Evolutionary conservation across 2,797 vertebrate species (phyloP).

Genomic region (Chelidonichthys spinosus): DNA sequence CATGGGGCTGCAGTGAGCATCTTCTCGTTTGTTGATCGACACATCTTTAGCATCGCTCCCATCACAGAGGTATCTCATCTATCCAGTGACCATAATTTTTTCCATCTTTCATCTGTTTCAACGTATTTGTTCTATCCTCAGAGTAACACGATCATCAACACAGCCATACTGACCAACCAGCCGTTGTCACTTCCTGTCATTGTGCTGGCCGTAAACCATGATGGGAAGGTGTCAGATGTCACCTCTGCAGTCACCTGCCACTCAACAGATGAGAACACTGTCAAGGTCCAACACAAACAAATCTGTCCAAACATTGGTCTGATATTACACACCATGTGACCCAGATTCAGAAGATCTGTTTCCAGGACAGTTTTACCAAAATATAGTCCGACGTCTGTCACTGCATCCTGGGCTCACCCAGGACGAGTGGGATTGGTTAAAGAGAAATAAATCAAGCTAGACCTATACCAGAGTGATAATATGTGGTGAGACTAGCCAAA

Average conservation of each 20-base stretch:
- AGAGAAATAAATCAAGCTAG: no score
- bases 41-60: constrained; percentile 77
- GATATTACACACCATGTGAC: neutral
- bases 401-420: neutral
- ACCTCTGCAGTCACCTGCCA: constrained; percentile 80
- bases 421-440: no score
- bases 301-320: neutral
- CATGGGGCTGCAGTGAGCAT: constrained; percentile 60
- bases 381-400: neutral
- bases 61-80: constrained; percentile 74
- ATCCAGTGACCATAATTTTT: neutral
- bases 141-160: constrained; percentile 83
- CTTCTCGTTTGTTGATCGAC: constrained; percentile 80
- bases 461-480: no score
- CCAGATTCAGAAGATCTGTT: neutral
- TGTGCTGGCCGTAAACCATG: constrained; percentile 71
- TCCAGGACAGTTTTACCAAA: neutral
- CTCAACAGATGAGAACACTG: constrained; percentile 75
- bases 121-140: constrained; percentile 46
- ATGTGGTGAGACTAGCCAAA: no score
- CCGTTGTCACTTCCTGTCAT: constrained; percentile 76
- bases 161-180: constrained; percentile 80
- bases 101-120: neutral
- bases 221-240: constrained; percentile 78
- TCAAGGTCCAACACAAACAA: constrained; percentile 72